Base-by-base conservation (phyloP, 2,888 invertebrate species). In the Hipparchia semele region DNA sequence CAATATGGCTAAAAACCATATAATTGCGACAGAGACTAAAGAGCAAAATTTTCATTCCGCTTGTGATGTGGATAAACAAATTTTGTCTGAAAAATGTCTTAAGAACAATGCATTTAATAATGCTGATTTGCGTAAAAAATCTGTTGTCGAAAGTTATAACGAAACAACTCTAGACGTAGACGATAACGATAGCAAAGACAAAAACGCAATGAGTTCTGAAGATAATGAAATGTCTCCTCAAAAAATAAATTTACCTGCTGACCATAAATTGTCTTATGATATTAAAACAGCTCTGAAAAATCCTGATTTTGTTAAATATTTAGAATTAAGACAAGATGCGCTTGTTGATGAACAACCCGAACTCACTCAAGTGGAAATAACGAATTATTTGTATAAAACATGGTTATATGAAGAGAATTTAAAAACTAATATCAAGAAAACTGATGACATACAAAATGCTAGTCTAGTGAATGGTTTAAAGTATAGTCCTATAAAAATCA, bases 281-380 rank as follows among this genome's bases (percentile, higher is more conserved):
- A 9, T 10, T 6, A 82, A 80, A 71, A 82, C 82, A 53, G 76
- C 80, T 2, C 65, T 84, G 62, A 82, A 87, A 9, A 86, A 93
- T 73, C 87, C 89, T 1, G 92, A 94, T 61, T 95, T 95, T 77
- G 81, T 94, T 8, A 87, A 94, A 75, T 95, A 94, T 82, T 83
- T 93, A 58, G 92, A 94, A 75, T 76, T 94, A 7, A 88, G 90
- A 77, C 92, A 91, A 80, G 94, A 95, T 76, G 82, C 87, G n/a
- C 78, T 94, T n/a, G 87, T 94, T 74, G 94, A 94, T 60, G 91
- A 95, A 79, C 88, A 95, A 80, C 95, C 95, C 4, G 89, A 94
- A 68, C 83, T 95, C 6, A 87, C 90, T 0, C 87, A 90, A 68
- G 86, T 90, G 1, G 94, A 95, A 78, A 89, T 95, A 33, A 85